Conservation (phyloP, 2,797 vertebrate genomes). For the Nyctalus aviator region DNA sequence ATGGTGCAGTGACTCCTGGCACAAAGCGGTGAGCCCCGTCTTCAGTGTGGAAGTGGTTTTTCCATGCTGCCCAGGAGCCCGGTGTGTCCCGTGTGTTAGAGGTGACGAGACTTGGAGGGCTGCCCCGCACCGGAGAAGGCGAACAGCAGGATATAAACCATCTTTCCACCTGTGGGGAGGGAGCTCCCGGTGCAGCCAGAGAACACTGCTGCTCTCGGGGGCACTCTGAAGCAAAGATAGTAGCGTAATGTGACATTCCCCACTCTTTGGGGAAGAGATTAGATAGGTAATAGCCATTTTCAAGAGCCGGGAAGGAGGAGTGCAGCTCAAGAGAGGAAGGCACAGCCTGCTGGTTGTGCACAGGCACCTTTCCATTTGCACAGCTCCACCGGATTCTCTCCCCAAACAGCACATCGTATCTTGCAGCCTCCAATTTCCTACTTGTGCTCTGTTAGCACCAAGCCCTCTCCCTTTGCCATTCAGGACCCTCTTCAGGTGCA, state of each 20-base stretch:
- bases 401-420: not conserved
- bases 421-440: not conserved
- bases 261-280: conserved; percentile 35
- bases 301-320: not conserved
- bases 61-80: not conserved
- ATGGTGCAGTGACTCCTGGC: fast-evolving
- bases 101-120: fast-evolving
- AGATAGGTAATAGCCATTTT: conserved; percentile 20
- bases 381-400: not conserved
- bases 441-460: not conserved
- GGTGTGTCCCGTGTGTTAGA: fast-evolving
- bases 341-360: not conserved
- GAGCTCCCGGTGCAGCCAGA: not conserved
- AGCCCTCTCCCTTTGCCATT: not conserved
- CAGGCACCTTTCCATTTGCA: not conserved
- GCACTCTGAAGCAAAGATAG: conserved; percentile 18
- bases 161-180: not conserved
- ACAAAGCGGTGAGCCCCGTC: not conserved
- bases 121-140: not conserved
- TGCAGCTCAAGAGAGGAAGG: not conserved
- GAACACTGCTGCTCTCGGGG: not conserved
- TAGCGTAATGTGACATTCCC: conserved; percentile 35
- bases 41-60: fast-evolving
- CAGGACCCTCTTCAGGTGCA: not conserved
- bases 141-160: fast-evolving